Evolutionary conservation across 2,888 invertebrate species (phyloP).

Genomic region (Drosophila eohydei): DNA sequence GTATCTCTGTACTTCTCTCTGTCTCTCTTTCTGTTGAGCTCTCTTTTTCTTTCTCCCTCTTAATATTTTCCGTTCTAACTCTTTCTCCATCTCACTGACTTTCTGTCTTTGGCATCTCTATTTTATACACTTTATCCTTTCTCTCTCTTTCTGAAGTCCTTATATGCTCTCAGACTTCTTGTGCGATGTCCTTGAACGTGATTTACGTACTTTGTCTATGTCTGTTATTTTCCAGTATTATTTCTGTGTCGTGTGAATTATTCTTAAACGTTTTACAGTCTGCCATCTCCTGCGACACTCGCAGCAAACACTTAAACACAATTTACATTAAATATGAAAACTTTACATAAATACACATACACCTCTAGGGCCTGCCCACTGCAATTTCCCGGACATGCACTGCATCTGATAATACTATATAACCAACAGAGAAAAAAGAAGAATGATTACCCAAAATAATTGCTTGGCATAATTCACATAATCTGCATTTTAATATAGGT

Average conservation of each 20-base stretch:
- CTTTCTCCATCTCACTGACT: too few species aligned
- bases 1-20: not conserved
- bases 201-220: not conserved
- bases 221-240: not conserved
- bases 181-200: not conserved
- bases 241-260: not conserved
- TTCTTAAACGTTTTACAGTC: not conserved
- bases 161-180: too few species aligned
- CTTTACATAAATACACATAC: not conserved
- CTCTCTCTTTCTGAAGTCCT: too few species aligned
- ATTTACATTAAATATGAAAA: constrained; percentile 1
- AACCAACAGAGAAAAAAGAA: constrained; percentile 17
- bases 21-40: not conserved
- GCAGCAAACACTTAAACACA: not conserved
- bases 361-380: not conserved
- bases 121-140: too few species aligned
- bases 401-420: constrained; percentile 21
- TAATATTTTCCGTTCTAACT: not conserved
- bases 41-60: not conserved
- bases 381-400: constrained; percentile 2
- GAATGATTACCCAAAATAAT: constrained; percentile 56
- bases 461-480: constrained; percentile 43
- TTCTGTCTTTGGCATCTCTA: too few species aligned
- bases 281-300: not conserved
- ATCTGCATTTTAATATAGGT: constrained; percentile 50